phyloP scores from a whole-genome alignment of 1,140 invertebrate species.

The Rhopalosiphum maidis region DNA sequence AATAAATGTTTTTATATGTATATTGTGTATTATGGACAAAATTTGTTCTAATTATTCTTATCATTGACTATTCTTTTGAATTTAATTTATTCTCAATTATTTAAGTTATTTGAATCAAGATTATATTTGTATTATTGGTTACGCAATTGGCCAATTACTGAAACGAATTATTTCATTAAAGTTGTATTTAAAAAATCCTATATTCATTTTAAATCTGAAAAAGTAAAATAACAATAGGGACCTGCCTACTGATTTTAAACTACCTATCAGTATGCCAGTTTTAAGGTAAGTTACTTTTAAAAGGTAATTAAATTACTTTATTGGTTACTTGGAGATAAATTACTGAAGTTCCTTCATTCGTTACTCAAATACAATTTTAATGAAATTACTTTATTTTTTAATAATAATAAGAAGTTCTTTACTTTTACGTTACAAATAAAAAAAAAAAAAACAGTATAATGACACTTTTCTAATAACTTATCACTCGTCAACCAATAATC shows the following conservation, averaged over 20 bases:
- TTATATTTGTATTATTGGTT: background rate
- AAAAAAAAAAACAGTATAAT: background rate
- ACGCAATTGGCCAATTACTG: background rate
- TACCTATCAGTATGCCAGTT: background rate
- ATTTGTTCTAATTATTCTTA: background rate
- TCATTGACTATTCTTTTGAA: background rate
- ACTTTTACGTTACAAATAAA: background rate
- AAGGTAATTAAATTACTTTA: background rate
- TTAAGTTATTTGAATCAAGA: background rate
- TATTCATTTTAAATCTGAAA: background rate
- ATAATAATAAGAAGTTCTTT: background rate
- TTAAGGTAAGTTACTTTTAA: background rate
- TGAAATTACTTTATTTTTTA: too few relatives aligned
- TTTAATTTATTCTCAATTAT: background rate
- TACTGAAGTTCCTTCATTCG: background rate
- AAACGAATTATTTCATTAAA: background rate
- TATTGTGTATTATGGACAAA: background rate
- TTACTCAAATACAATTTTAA: background rate
- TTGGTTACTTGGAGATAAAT: background rate
- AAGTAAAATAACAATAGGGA: background rate
- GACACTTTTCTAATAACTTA: background rate
- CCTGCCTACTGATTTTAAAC: background rate
- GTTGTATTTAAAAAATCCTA: too few relatives aligned
- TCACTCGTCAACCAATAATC: background rate
- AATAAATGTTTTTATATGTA: background rate